Evolutionary conservation across 2,888 invertebrate genomes (phyloP), one percentile per base, ranked within the genome.

Genomic region (Trachelus iudaicus): DNA sequence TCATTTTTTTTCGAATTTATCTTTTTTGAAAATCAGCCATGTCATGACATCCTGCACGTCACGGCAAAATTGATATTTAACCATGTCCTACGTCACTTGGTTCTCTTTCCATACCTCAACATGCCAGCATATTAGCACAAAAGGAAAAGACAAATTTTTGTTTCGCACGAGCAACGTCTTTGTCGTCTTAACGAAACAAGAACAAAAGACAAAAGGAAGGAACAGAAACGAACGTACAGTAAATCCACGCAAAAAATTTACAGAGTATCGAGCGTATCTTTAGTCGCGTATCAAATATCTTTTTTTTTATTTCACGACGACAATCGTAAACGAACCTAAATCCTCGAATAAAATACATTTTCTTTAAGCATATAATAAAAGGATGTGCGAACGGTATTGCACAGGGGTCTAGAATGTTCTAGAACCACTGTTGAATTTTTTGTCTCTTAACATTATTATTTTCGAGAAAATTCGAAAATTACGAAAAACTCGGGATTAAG

Each of bases 71-170:
- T 69, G 11, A 30, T 69, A 69, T 69, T 33, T 30, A 40, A 69
- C 69, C 69, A 69, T 30, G 69, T 82, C 69, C 79, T 79, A 79
- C 81, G 80, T 83, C 83, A 84, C 83, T 86, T 84, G 84, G 77
- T 85, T 83, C 82, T 83, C 85, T 80, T 73, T 77, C 81, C 30
- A 78, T 80, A 78, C 80, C 83, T 87, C 81, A 85, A 87, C 85
- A 88, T 86, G 86, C 84, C 85, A 84, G 85, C 85, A 85, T 85
- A 85, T 84, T 84, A 84, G 80, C 85, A 83, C 81, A 85, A 85
- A 82, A 81, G 37, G 13, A 85, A 85, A 84, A 77, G 77, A 81
- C 82, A 84, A 85, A 77, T 76, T 40, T 40, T 40, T 79, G 82
- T 81, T 3, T 81, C 80, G 77, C 80, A 83, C 15, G 83, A 85